Percentiles rank a stretch among this genome's conserved stretches.
phyloP scores from a whole-genome alignment of 2,888 invertebrate genomes.

The Drosophila sordidula region DNA sequence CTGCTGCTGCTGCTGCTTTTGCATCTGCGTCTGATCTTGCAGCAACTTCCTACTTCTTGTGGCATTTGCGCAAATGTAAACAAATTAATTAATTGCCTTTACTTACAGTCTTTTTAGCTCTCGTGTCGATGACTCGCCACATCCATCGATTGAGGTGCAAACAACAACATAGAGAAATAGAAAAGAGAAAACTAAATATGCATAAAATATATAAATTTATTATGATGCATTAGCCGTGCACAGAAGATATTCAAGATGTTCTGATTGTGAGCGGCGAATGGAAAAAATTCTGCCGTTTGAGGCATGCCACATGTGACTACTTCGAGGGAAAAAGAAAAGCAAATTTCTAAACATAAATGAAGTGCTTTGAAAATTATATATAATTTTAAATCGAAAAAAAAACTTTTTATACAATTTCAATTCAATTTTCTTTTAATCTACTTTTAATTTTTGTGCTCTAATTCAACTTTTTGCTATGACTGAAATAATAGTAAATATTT shows the following conservation, averaged over 20 bases:
- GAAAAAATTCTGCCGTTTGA: background rate
- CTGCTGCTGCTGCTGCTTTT: constrained; percentile 38
- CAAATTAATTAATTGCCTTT: constrained; percentile 80
- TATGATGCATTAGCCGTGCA: constrained; percentile 34
- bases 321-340: background rate
- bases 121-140: constrained; percentile 46
- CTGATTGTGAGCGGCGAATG: background rate
- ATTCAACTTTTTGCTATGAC: too few relatives aligned
- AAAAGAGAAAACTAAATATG: constrained; percentile 28
- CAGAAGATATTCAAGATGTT: constrained; percentile 28
- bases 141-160: constrained; percentile 36
- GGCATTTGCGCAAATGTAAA: constrained; percentile 74
- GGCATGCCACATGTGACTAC: background rate
- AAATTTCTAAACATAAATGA: background rate
- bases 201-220: constrained; percentile 61
- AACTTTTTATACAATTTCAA: too few relatives aligned
- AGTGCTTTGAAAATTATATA: background rate
- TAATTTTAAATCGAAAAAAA: too few relatives aligned
- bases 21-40: constrained; percentile 79
- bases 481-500: too few relatives aligned
- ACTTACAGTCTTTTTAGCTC: constrained; percentile 64
- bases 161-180: background rate
- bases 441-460: too few relatives aligned
- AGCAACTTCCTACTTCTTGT: constrained; percentile 79
- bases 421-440: too few relatives aligned